These are phyloP conservation scores for Pyralis farinalis DNA, from an alignment of 2,888 invertebrate species.

Conservation along the genomic window DNA sequence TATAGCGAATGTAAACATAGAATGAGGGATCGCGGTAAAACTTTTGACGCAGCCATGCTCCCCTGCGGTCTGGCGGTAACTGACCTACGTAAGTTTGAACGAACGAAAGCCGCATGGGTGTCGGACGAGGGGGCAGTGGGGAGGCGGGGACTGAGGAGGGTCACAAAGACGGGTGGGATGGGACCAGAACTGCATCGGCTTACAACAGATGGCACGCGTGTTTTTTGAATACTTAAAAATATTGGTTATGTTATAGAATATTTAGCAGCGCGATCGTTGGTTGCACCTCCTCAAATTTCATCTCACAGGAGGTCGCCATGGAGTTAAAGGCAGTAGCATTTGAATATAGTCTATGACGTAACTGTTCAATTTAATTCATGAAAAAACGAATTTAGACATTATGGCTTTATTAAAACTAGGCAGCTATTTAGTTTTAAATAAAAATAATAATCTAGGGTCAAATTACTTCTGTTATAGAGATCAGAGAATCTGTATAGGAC, in stretches of 20 bases:
- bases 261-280: slow-evolving; percentile 71
- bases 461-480: no score
- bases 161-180: slow-evolving; percentile 66
- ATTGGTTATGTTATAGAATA: slow-evolving; percentile 71
- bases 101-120: slow-evolving; percentile 79
- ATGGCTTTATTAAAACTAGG: no score
- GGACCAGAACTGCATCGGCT: slow-evolving; percentile 72
- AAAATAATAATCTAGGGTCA: no score
- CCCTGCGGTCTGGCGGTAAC: slow-evolving; percentile 81
- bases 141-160: slow-evolving; percentile 47
- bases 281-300: slow-evolving; percentile 65
- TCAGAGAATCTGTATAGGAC: no score
- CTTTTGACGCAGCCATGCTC: slow-evolving; percentile 79
- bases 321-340: slow-evolving; percentile 45
- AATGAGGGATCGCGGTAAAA: slow-evolving; percentile 72
- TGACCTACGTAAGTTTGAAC: slow-evolving; percentile 82
- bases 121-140: slow-evolving; percentile 43
- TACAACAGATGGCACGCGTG: slow-evolving; percentile 80
- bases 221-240: slow-evolving; percentile 73
- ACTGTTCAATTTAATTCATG: background rate
- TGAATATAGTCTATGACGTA: slow-evolving; percentile 4
- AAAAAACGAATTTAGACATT: no score
- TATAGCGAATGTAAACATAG: slow-evolving; percentile 74
- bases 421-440: no score
- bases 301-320: slow-evolving; percentile 70